phyloP scores from a whole-genome alignment of 2,888 invertebrate genomes.

The Seira musarum region DNA sequence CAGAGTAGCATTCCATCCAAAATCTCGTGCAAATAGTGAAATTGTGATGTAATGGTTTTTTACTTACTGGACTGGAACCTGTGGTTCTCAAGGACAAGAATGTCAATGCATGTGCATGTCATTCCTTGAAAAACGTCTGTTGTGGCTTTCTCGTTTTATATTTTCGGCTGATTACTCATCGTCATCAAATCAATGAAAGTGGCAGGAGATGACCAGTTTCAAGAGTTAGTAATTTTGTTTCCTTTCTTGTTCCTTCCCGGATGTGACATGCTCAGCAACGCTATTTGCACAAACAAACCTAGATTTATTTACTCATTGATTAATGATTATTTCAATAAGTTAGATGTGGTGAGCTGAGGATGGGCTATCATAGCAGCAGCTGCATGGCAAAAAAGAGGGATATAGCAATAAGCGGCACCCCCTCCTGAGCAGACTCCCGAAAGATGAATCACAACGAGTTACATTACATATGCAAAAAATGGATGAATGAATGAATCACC shows the following conservation, averaged over 20 bases:
- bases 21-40: neutral
- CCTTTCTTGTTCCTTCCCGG: slow-evolving; percentile 45
- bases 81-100: slow-evolving; percentile 39
- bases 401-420: slow-evolving; percentile 22
- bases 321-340: slow-evolving; percentile 12
- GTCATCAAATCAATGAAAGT: neutral
- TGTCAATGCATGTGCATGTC: neutral
- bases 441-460: slow-evolving; percentile 39
- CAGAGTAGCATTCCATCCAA: no score
- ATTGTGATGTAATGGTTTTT: slow-evolving; percentile 49
- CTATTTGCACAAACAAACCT: neutral
- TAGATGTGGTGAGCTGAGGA: neutral
- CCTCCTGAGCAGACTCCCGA: slow-evolving; percentile 3
- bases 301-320: slow-evolving; percentile 23
- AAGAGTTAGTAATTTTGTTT: neutral
- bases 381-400: slow-evolving; percentile 6
- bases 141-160: neutral
- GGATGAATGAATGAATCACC: slow-evolving; percentile 47
- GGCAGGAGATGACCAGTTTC: neutral
- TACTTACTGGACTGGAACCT: slow-evolving; percentile 34
- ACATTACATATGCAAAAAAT: slow-evolving; percentile 15
- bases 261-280: slow-evolving; percentile 8
- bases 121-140: neutral
- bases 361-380: slow-evolving; percentile 21
- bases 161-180: slow-evolving; percentile 17